These are phyloP conservation scores for Enteromius thamalakanensis DNA, from an alignment of 2,797 vertebrate species.

Conservation along the genomic window DNA sequence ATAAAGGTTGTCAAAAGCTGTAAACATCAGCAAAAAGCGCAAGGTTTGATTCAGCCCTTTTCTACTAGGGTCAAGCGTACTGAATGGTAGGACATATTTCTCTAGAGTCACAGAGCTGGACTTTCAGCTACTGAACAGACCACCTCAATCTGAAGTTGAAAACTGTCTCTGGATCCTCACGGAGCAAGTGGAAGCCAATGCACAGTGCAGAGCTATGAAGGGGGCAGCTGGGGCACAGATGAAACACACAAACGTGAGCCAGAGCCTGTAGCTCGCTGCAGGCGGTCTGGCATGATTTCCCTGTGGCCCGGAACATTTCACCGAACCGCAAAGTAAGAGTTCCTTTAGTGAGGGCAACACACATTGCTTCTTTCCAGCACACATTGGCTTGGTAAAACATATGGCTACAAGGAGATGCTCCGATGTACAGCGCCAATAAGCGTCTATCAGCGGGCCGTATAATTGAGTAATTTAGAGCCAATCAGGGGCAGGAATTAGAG, in stretches of 20 bases:
- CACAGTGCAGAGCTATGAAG: constrained; percentile 6
- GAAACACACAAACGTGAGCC: background rate
- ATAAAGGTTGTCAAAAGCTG: background rate
- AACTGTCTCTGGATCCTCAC: background rate
- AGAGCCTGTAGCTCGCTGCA: constrained; percentile 10
- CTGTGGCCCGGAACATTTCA: background rate
- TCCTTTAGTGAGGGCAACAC: constrained; percentile 1
- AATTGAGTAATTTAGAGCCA: constrained; percentile 75
- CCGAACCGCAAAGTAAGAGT: background rate
- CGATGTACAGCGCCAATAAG: constrained; percentile 36
- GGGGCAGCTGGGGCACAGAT: constrained; percentile 24
- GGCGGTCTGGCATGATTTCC: constrained; percentile 26
- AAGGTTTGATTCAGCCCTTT: background rate
- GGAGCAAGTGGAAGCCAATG: background rate
- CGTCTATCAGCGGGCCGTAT: constrained; percentile 66
- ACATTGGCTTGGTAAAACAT: constrained; percentile 28
- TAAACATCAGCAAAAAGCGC: constrained; percentile 2
- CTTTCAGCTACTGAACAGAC: constrained; percentile 38
- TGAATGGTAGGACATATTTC: constrained; percentile 22
- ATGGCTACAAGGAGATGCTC: background rate
- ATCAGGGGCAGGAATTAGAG: constrained; percentile 73
- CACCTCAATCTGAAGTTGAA: constrained; percentile 20
- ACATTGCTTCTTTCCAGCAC: background rate
- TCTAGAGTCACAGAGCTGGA: background rate
- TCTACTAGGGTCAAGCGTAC: constrained; percentile 13